These are phyloP conservation scores for zebrafish (Danio rerio) DNA, from an alignment of 2,113 vertebrate species.

Conservation along the genomic window GRCz12tu NC_133183.1:48205001-48205500, in stretches of 20 bases:
- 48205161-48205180: too few relatives aligned
- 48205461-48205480: background rate
- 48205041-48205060: too few relatives aligned
- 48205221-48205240: too few relatives aligned
- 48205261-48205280: conserved; percentile 65
- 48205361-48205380: conserved; percentile 86
- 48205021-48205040: too few relatives aligned
- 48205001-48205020: too few relatives aligned
- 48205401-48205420: background rate
- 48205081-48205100: too few relatives aligned
- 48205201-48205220: too few relatives aligned
- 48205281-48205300: conserved; percentile 75
- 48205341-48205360: conserved; percentile 86
- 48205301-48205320: conserved; percentile 83
- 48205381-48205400: conserved; percentile 78
- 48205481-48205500: background rate
- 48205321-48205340: conserved; percentile 80
- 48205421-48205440: background rate
- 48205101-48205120: too few relatives aligned
- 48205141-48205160: too few relatives aligned
- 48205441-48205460: background rate
- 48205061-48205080: too few relatives aligned
- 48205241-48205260: background rate
- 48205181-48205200: too few relatives aligned
- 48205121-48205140: too few relatives aligned